Evolutionary conservation across 2,888 invertebrate genomes (phyloP), one percentile per base, ranked within the genome.

Genomic region (Carcina quercana): DNA sequence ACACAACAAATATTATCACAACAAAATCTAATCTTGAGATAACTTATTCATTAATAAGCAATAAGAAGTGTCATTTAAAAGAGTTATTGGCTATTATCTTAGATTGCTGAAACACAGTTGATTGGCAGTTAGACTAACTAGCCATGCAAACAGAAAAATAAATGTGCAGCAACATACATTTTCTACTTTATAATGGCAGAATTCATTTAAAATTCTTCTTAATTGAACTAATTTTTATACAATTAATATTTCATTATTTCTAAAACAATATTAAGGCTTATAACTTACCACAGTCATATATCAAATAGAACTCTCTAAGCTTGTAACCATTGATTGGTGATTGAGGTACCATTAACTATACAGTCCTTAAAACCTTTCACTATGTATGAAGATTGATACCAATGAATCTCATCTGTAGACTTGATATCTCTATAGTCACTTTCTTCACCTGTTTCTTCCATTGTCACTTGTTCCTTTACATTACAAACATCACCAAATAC

Each of bases 281-380:
- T n/a, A n/a, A n/a, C n/a, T n/a, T n/a, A n/a, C n/a, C n/a, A n/a
- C n/a, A n/a, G n/a, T n/a, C n/a, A n/a, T n/a, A n/a, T n/a, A n/a
- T n/a, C 17, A 17, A 17, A 7, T 5, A 17, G 5, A 17, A 17
- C 7, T 17, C 5, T 17, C 17, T 52, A 50, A 36, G 57, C 60
- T 33, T 60, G 53, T 15, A 64, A 42, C 87, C 87, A 88, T 25
- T 67, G 52, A 48, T 86, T 86, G 8, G 83, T 80, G 13, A 86
- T 71, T 7, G 87, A 86, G 45, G 64, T 71, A 15, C 87, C 86
- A 62, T 87, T 80, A 8, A 87, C 69, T 56, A 79, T 55, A 47
- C 76, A 78, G 52, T 87, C 87, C 68, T 86, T 87, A 47, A 86
- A 88, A 11, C 87, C 88, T 56, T 86, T 86, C 63, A 88, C 71